These are phyloP conservation scores for Amitus sp. DNA, from an alignment of 2,888 invertebrate genomes.

Conservation along the genomic window DNA sequence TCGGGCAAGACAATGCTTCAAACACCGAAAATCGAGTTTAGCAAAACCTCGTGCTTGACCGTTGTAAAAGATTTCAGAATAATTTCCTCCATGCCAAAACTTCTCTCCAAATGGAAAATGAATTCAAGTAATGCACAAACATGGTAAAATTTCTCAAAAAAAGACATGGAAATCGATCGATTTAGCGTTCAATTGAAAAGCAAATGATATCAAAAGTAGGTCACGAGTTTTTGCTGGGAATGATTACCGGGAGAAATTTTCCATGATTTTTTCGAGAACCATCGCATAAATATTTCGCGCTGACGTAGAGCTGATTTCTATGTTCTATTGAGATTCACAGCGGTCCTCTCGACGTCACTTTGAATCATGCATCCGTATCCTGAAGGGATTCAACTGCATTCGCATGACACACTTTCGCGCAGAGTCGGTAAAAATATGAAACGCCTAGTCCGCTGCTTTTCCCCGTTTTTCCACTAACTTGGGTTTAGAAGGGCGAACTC, in stretches of 20 bases:
- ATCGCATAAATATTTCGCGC: conserved; percentile 1
- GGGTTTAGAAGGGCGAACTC: no score
- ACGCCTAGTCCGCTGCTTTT: not conserved
- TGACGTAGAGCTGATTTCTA: conserved; percentile 12
- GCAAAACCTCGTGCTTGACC: no score
- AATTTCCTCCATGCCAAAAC: no score
- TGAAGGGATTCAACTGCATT: conserved; percentile 37
- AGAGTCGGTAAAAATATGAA: conserved; percentile 26
- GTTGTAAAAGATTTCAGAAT: no score
- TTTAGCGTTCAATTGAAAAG: no score
- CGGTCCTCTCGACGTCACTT: conserved; percentile 23
- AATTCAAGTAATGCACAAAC: no score
- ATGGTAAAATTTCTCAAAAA: no score
- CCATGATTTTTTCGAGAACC: conserved; percentile 12
- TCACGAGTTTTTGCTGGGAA: not conserved
- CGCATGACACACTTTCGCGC: conserved; percentile 33
- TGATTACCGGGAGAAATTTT: conserved; percentile 8
- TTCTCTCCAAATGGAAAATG: no score
- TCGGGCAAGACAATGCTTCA: no score
- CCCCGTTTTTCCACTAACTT: no score
- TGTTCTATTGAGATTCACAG: conserved; percentile 26
- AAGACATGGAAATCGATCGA: no score
- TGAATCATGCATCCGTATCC: conserved; percentile 41
- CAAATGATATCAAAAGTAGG: not conserved
- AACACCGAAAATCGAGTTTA: no score